Conservation (phyloP, 1,140 invertebrate genomes). For the Theocolax elegans region DNA sequence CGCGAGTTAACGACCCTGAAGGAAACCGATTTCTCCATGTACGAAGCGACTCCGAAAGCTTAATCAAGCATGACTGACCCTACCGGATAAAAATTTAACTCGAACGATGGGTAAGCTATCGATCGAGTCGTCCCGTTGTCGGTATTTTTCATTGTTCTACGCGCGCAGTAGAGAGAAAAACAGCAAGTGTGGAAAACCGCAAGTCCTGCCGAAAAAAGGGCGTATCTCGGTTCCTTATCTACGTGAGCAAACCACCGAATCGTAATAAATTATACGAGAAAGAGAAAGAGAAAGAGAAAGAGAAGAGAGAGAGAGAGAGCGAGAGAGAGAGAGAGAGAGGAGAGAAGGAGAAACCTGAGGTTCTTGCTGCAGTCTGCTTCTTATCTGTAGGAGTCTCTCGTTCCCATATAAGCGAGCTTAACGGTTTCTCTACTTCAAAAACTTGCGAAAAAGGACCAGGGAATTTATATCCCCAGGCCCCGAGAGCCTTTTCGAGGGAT, state of each 20-base stretch:
- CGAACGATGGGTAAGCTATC: too few species aligned
- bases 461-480: constrained; percentile 26
- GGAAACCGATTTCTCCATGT: background rate
- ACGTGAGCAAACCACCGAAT: background rate
- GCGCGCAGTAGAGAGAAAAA: background rate
- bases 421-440: constrained; percentile 19
- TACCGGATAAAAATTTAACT: too few species aligned
- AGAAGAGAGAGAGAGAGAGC: background rate
- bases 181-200: background rate
- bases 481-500: background rate
- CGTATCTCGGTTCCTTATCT: background rate
- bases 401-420: constrained; percentile 3
- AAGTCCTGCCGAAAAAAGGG: background rate
- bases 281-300: too few species aligned
- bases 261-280: constrained; percentile 31
- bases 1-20: background rate
- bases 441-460: constrained; percentile 27
- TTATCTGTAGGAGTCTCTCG: constrained; percentile 1
- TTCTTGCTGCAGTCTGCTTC: constrained; percentile 19
- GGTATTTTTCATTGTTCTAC: too few species aligned
- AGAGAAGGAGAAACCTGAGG: background rate
- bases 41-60: background rate
- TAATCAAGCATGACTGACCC: constrained; percentile 14
- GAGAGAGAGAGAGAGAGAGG: constrained; percentile 19
- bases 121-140: too few species aligned